These are phyloP conservation scores for Ormyrus nitidulus DNA, from an alignment of 2,888 invertebrate species.

Conservation along the genomic window DNA sequence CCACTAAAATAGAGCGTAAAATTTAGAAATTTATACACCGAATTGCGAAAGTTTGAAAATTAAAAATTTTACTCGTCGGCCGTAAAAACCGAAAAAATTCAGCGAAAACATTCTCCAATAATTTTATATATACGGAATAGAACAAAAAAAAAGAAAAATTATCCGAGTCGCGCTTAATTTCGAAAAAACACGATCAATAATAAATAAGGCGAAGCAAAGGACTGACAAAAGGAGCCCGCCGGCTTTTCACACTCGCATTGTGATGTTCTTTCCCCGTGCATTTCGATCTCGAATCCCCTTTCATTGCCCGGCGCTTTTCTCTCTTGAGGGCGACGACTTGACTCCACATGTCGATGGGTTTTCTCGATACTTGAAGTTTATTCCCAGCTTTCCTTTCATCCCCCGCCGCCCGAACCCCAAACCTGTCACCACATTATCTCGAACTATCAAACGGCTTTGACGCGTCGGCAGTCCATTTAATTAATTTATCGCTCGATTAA, in stretches of 20 bases:
- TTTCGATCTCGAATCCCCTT: constrained; percentile 35
- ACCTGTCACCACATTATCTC: no score
- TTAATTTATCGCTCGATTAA: no score
- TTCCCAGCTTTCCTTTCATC: neutral
- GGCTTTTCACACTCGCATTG: constrained; percentile 30
- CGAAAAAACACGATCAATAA: constrained; percentile 1
- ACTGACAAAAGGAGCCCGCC: neutral
- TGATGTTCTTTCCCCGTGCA: constrained; percentile 20
- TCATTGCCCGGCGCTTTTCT: constrained; percentile 23
- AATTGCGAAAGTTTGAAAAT: neutral
- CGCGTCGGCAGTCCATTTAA: no score
- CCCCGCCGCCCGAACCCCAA: neutral
- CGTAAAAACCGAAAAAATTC: neutral
- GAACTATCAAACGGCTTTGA: no score
- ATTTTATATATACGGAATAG: neutral
- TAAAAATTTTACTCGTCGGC: neutral
- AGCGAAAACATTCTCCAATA: neutral
- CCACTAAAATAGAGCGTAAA: neutral
- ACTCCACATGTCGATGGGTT: constrained; percentile 53
- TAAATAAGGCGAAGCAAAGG: neutral
- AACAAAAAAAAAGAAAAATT: neutral
- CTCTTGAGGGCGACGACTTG: constrained; percentile 30
- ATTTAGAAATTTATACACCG: neutral
- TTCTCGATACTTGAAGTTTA: constrained; percentile 51
- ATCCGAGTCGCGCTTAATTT: neutral